Base-by-base conservation (phyloP, 2,797 vertebrate genomes). In the Apogon hyalosoma region DNA sequence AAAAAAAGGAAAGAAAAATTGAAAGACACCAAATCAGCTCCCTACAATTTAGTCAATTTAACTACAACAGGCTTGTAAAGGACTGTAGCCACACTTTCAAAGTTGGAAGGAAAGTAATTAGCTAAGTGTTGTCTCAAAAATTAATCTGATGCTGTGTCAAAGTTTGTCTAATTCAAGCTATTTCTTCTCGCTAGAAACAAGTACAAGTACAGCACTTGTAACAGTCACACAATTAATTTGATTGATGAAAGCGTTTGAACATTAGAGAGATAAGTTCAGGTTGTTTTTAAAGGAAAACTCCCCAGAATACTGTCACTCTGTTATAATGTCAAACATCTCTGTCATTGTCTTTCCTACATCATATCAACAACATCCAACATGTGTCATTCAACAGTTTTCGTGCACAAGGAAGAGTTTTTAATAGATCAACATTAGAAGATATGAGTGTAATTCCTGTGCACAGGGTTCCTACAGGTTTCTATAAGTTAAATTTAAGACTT, bases 191-290 rank as follows among this genome's bases (percentile, higher is more conserved):
- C 48, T 33, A 38, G 55, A 28, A 46, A 54, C 59, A 59, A 68
- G 68, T 11, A 58, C 65, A 56, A 63, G 71, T 7, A 11, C 2
- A 2, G 62, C 42, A 36, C 51, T 54, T 73, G 75, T 85, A 63
- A 63, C 49, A 63, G 59, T 64, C 53, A 14, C 48, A 56, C 73
- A 75, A 73, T 84, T 82, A 80, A 75, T 62, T 16, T 79, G 80
- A 83, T 48, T 69, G 80, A 82, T 69, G 56, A 50, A 56, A 50
- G 46, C 54, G 1, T 45, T 28, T 43, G 28, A 46, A 53, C 6
- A 24, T 63, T 28, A 61, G 12, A 56, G 21, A 46, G 48, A 50
- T 58, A 33, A 69, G 33, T 1, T 0, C 39, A 45, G n/a, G 13
- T 31, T 43, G 49, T 71, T 59, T 41, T 55, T 0, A 47, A 45